phyloP scores from a whole-genome alignment of 2,888 invertebrate genomes.

The Brenthis daphne region DNA sequence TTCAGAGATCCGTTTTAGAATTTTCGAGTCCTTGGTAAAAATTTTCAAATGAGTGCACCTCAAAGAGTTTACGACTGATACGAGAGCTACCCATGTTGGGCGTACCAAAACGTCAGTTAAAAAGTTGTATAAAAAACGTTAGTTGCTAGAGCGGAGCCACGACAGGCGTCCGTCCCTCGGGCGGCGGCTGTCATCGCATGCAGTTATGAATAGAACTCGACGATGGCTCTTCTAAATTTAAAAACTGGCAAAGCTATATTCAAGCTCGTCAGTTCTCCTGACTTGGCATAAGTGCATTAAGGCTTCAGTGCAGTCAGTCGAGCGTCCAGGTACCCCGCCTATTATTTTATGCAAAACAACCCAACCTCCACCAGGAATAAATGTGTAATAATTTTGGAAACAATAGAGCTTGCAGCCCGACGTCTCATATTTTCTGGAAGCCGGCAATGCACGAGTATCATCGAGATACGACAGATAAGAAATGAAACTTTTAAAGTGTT shows the following conservation, averaged over 20 bases:
- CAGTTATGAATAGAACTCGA: conserved; percentile 48
- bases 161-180: conserved; percentile 45
- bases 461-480: conserved; percentile 39
- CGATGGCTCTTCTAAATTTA: conserved; percentile 47
- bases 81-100: conserved; percentile 34
- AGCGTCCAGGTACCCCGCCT: conserved; percentile 53
- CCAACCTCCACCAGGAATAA: conserved; percentile 55
- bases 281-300: conserved; percentile 65
- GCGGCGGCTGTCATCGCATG: conserved; percentile 38
- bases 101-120: conserved; percentile 44
- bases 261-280: conserved; percentile 52
- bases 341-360: conserved; percentile 74
- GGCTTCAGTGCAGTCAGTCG: conserved; percentile 52
- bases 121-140: conserved; percentile 45
- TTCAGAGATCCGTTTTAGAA: conserved; percentile 15
- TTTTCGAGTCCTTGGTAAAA: conserved; percentile 27
- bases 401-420: conserved; percentile 58
- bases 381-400: conserved; percentile 64
- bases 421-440: conserved; percentile 41
- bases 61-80: conserved; percentile 36
- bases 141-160: conserved; percentile 45
- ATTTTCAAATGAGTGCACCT: conserved; percentile 35
- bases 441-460: conserved; percentile 34
- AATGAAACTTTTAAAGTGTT: conserved; percentile 41
- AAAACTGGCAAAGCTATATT: conserved; percentile 54